Base-by-base conservation (phyloP, 2,797 vertebrate genomes). In the Hephaestus fuliginosus region DNA sequence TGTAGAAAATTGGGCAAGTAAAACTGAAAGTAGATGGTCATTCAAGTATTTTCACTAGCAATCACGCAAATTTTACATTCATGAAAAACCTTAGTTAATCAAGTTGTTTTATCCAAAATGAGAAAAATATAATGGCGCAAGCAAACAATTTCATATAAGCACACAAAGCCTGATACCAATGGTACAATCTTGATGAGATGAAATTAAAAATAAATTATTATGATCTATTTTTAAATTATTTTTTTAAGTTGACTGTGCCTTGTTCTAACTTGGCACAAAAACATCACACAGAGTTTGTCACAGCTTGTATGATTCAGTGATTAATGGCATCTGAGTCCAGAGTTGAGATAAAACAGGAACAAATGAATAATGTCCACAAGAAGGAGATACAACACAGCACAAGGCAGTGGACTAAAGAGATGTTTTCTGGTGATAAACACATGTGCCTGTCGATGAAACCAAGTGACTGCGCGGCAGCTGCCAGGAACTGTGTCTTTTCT, bases 401-500 rank as follows among this genome's bases (percentile, higher is more conserved):
- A 51, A 56, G 64, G 73, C 52, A 74, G 48, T 53, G 52, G 33
- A 72, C 28, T 13, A 36, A 36, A 49, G 64, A 71, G 63, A 72
- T 76, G 72, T 83, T 81, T 83, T 73, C 68, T 68, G 57, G 77
- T 70, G 76, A 80, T 73, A 86, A 87, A 91, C 81, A 78, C 28
- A 12, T 84, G 80, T 84, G 80, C 85, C 71, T 90, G 79, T 84
- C 52, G 53, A 76, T 85, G 81, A 82, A 88, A 84, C 70, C 70
- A 71, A 86, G 80, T 76, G 76, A 86, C 80, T 87, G 81, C 82
- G 86, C 77, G 83, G 83, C 93, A 94, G 92, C 92, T 94, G 93
- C 86, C 91, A 88, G 76, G 82, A 80, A 85, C 79, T 33, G 87
- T 69, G 83, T 88, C 78, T 84, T 87, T 91, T 83, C 94, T 91